Evolutionary conservation across 2,113 vertebrate species (phyloP), one percentile per base, ranked within the genome.

Genomic region (Scatophagus argus): DNA sequence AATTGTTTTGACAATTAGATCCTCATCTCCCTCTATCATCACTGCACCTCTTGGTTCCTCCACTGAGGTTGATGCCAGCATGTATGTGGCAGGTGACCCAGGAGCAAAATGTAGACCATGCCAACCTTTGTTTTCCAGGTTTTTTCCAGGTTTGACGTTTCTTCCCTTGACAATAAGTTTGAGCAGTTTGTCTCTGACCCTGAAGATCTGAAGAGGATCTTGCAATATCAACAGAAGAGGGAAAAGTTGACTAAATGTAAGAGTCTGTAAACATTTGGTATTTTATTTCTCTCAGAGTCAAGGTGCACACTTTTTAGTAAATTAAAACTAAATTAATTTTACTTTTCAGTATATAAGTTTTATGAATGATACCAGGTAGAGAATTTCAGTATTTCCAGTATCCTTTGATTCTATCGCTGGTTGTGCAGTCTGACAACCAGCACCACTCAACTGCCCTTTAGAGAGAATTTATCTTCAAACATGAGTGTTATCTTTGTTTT

Each of bases 51-150:
- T 51, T 78, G 68, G 62, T 83, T 69, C 4, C 36, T 0, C 75
- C 75, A 13, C 58, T 64, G 63, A 58, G 64, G 70, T 2, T 79
- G 55, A 74, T 64, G 49, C 79, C 69, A 14, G 74, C 9, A 12
- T 78, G 68, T 31, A 67, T 74, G 74, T 78, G 68, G 51, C 81
- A 79, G 75, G 63, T 63, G 39, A 69, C 56, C 46, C 58, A 63
- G n/a, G 39, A 74, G 21, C 19, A 55, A 58, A 68, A 78, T 17
- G 47, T 83, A 8, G 68, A 62, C 8, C 49, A 63, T 5, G 1
- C 11, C 19, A 6, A 7, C 13, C 47, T 6, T 9, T 47, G 6
- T 47, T 47, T 34, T 34, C 43, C 43, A 47, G 43, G 43, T 47
- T 3, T 47, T n/a, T 12, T 34, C 29, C 43, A 47, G 23, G 43